Conservation (phyloP, 1,140 invertebrate species). For the Sinella curviseta region DNA sequence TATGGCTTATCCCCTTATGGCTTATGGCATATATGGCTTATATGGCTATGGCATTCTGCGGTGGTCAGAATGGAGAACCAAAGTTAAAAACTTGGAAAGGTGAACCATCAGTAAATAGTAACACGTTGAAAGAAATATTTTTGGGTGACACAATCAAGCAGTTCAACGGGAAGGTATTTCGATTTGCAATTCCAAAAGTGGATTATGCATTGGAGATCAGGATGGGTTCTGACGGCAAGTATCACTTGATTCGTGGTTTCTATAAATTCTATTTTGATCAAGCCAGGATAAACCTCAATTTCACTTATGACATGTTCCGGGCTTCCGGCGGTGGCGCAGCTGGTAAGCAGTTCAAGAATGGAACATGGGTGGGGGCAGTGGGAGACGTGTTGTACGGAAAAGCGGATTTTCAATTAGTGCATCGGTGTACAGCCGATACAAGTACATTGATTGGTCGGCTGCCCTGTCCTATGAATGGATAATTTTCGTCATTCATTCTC, state of each 20-base stretch:
- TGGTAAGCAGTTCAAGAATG: neutral
- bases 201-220: neutral
- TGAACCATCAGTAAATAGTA: neutral
- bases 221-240: neutral
- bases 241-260: neutral
- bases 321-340: neutral
- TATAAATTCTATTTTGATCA: neutral
- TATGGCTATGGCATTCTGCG: no score
- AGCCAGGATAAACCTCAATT: neutral
- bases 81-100: neutral
- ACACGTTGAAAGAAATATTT: neutral
- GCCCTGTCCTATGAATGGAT: conserved; percentile 19
- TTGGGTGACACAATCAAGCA: neutral
- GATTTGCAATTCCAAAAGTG: neutral
- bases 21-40: no score
- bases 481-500: neutral
- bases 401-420: neutral
- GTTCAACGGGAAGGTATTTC: neutral
- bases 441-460: neutral
- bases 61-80: neutral
- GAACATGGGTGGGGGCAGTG: neutral
- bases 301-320: neutral
- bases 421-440: neutral
- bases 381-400: neutral
- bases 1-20: no score